Evolutionary conservation across 1,140 invertebrate species (phyloP), one percentile per base, ranked within the genome.

Genomic region (Frieseomelitta varia): DNA sequence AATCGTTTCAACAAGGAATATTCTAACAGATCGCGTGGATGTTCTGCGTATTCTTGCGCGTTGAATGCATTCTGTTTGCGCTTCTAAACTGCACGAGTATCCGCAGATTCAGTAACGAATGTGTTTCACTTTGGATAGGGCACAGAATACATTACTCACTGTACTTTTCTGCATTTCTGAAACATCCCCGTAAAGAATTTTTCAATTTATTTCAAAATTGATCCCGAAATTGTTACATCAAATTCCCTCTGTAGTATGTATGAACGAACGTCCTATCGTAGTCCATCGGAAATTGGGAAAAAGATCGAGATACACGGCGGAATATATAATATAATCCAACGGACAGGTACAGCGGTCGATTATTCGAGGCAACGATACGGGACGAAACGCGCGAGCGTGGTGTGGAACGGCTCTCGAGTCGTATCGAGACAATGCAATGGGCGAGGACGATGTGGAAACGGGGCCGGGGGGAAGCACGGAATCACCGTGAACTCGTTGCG

Each of bases 401-500:
- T 39, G 4, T 15, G n/a, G 4, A 27, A 27, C 61, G 61, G 14
- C n/a, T 27, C 61, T 27, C 61, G n/a, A 63, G 24, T n/a, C 61
- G 24, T 1, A 6, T 0, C 6, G 8, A 19, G 27, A 67, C 81
- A 77, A 82, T 68, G 72, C 30, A 30, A 47, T 0, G 39, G 39
- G 2, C 39, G 8, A 47, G 39, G 39, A 21, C 27, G 78, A 79
- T 30, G 47, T 51, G n/a, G 67, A 61, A 72, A 47, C 34, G 12
- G 51, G 2, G 30, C 30, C 30, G 30, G 30, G 30, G 30, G 30
- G 30, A 30, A 30, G 72, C 19, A 51, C 15, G n/a, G 55, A 76
- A 69, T 78, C 53, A 51, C 53, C 81, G 65, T 83, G 63, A 78
- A 71, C 55, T 78, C 63, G 53, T 83, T 83, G 53, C 39, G 39